Conservation (phyloP, 2,113 vertebrate genomes). For the Forbesichthys papilliferus region DNA sequence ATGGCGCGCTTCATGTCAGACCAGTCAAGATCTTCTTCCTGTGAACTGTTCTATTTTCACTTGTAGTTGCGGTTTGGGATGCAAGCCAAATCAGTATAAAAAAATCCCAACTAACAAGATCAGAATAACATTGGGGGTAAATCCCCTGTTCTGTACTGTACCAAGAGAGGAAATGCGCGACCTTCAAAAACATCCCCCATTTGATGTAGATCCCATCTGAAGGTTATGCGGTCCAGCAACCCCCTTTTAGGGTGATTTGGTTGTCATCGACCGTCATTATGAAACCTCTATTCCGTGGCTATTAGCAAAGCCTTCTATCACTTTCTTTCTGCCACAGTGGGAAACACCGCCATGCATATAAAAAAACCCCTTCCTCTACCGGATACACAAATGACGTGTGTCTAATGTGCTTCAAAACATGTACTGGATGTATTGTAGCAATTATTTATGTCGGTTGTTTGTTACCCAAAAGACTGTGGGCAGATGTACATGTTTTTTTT, state of each 20-base stretch:
- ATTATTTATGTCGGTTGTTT: constrained; percentile 1
- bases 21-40: constrained; percentile 13
- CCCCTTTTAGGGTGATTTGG: constrained; percentile 44
- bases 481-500: not conserved
- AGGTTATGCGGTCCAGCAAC: constrained; percentile 30
- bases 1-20: constrained; percentile 45
- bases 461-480: too few relatives aligned
- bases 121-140: constrained; percentile 28
- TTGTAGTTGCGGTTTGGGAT: constrained; percentile 23
- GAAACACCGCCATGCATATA: constrained; percentile 52
- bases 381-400: constrained; percentile 36
- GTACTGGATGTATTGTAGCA: constrained; percentile 18
- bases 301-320: constrained; percentile 45
- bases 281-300: constrained; percentile 54
- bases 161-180: not conserved
- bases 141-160: constrained; percentile 21
- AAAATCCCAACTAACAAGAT: not conserved
- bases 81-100: constrained; percentile 8
- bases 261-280: constrained; percentile 44
- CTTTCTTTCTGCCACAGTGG: constrained; percentile 54
- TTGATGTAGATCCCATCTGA: constrained; percentile 21
- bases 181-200: constrained; percentile 31
- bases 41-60: constrained; percentile 40
- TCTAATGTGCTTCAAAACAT: constrained; percentile 29
- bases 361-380: constrained; percentile 11